These are phyloP conservation scores for Eupithecia insigniata DNA, from an alignment of 2,888 invertebrate genomes.

Conservation along the genomic window DNA sequence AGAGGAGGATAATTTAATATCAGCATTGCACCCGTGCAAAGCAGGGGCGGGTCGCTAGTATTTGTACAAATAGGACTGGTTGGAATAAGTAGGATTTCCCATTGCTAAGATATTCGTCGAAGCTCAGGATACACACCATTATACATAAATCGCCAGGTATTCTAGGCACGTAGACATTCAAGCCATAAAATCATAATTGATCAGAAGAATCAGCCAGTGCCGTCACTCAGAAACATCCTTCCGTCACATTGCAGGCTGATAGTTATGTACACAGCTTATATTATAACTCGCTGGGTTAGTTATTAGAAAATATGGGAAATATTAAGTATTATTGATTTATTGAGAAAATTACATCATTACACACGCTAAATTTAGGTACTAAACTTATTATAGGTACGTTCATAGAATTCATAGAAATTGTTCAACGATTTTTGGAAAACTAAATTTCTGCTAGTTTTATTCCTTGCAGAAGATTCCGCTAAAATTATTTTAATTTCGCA, in stretches of 20 bases:
- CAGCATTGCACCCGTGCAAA: too few species aligned
- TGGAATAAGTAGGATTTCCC: background rate
- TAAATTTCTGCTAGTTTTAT: too few species aligned
- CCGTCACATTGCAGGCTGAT: conserved; percentile 27
- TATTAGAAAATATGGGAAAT: background rate
- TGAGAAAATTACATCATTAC: too few species aligned
- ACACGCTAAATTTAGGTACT: too few species aligned
- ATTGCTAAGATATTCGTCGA: background rate
- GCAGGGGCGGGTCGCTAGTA: too few species aligned
- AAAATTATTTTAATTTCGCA: too few species aligned
- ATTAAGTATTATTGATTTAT: too few species aligned
- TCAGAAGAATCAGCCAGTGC: conserved; percentile 16
- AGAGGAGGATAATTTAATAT: too few species aligned
- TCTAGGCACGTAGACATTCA: conserved; percentile 35
- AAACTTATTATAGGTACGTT: too few species aligned
- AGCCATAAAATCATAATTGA: conserved; percentile 30
- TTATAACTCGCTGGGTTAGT: conserved; percentile 13
- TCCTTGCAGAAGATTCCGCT: too few species aligned
- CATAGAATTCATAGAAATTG: too few species aligned
- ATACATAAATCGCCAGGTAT: conserved; percentile 20
- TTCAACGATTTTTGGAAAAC: too few species aligned
- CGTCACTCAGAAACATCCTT: conserved; percentile 38
- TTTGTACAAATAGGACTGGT: background rate
- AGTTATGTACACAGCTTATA: conserved; percentile 16
- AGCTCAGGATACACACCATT: background rate